Evolutionary conservation across 2,113 vertebrate species (phyloP).

Genomic region (Dryoscopus gambensis): DNA sequence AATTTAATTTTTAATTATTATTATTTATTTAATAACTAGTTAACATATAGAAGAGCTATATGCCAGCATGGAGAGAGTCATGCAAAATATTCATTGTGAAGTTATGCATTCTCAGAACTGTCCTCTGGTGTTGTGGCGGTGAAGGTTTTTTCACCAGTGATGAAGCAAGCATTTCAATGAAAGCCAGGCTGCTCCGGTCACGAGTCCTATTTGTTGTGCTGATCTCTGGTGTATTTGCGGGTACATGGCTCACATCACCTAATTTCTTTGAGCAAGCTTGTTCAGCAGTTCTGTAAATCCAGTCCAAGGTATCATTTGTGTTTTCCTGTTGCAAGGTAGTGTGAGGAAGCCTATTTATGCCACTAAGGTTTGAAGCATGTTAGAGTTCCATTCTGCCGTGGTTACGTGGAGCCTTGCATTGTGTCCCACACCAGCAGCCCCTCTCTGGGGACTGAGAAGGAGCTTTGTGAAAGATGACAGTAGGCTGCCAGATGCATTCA

Average conservation of each 20-base stretch:
- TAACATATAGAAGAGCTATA: background rate
- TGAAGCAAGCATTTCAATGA: background rate
- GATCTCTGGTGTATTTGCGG: background rate
- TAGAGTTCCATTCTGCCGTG: background rate
- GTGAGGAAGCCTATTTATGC: background rate
- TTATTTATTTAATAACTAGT: background rate
- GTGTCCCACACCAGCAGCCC: background rate
- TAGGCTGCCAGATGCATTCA: conserved; percentile 15
- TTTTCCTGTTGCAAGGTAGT: background rate
- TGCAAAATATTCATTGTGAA: background rate
- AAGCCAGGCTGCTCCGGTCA: background rate
- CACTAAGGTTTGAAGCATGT: background rate
- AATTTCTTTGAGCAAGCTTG: background rate
- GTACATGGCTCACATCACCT: background rate
- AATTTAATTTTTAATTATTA: background rate
- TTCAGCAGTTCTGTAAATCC: background rate
- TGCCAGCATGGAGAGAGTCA: background rate
- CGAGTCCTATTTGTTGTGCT: background rate
- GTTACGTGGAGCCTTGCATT: rapidly evolving
- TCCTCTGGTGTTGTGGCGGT: background rate
- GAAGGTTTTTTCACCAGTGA: background rate
- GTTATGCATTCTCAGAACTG: background rate
- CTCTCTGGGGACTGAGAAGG: background rate
- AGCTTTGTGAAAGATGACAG: conserved; percentile 11
- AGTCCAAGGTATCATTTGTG: background rate